Evolutionary conservation across 2,888 invertebrate species (phyloP).

Genomic region (Pristionchus fissidentatus): DNA sequence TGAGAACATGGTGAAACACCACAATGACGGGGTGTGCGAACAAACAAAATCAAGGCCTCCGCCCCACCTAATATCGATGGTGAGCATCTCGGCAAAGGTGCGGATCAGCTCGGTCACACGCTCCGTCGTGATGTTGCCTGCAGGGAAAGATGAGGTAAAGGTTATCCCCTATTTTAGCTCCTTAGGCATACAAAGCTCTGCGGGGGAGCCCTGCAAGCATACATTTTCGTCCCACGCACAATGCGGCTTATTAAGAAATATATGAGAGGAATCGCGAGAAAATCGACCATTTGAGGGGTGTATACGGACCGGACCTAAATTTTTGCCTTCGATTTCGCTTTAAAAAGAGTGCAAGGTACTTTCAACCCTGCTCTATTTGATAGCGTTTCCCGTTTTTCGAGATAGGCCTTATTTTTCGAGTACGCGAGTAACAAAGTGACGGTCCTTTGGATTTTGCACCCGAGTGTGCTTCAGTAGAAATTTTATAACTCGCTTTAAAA

Average conservation of each 20-base stretch:
- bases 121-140: constrained; percentile 67
- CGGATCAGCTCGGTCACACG: constrained; percentile 80
- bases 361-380: no score
- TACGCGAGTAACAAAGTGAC: no score
- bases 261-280: not conserved
- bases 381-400: no score
- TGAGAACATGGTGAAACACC: not conserved
- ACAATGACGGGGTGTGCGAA: not conserved
- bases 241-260: not conserved
- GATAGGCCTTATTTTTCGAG: no score
- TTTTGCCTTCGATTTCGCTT: no score
- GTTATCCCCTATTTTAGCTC: not conserved
- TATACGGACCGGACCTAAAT: no score
- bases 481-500: no score
- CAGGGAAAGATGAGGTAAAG: not conserved
- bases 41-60: not conserved
- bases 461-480: no score
- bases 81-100: constrained; percentile 80
- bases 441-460: no score
- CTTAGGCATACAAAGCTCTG: not conserved
- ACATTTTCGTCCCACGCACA: no score
- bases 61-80: constrained; percentile 77
- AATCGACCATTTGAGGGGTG: no score
- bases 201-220: not conserved
- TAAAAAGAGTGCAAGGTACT: no score